Evolutionary conservation across 2,888 invertebrate genomes (phyloP).

Genomic region (Aspidiotus rigidus): DNA sequence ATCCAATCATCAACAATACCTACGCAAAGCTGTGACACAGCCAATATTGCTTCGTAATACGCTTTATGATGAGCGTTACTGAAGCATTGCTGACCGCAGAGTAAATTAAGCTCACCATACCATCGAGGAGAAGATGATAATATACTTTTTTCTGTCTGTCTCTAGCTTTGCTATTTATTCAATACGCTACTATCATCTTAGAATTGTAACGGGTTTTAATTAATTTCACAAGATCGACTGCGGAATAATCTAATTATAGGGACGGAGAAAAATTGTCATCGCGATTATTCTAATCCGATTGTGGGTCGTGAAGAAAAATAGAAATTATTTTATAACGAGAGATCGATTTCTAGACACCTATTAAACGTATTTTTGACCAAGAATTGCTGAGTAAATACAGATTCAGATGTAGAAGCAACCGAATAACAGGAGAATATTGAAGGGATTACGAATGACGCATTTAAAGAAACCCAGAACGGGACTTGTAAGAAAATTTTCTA

Average conservation of each 20-base stretch:
- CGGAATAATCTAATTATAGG: neutral
- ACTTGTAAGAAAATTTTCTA: too few species aligned
- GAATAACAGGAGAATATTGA: too few species aligned
- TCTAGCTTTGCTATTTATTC: neutral
- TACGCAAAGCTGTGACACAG: too few species aligned
- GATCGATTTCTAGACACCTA: too few species aligned
- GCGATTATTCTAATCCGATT: slow-evolving; percentile 4
- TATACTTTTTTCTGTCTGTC: neutral
- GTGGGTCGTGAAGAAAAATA: too few species aligned
- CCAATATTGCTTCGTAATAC: neutral
- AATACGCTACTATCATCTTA: neutral
- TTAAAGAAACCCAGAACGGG: too few species aligned
- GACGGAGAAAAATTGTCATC: neutral
- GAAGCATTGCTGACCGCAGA: slow-evolving; percentile 8
- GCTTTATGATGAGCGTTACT: neutral
- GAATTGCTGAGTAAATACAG: too few species aligned
- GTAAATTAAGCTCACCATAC: neutral
- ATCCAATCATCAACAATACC: neutral
- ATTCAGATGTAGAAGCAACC: too few species aligned
- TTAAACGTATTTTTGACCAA: too few species aligned
- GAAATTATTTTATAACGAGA: too few species aligned
- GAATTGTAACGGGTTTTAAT: slow-evolving; percentile 6
- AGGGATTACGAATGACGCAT: too few species aligned
- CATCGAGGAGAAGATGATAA: neutral
- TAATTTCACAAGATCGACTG: slow-evolving; percentile 1